phyloP scores from a whole-genome alignment of 2,888 invertebrate genomes.

The Nebria brevicollis region DNA sequence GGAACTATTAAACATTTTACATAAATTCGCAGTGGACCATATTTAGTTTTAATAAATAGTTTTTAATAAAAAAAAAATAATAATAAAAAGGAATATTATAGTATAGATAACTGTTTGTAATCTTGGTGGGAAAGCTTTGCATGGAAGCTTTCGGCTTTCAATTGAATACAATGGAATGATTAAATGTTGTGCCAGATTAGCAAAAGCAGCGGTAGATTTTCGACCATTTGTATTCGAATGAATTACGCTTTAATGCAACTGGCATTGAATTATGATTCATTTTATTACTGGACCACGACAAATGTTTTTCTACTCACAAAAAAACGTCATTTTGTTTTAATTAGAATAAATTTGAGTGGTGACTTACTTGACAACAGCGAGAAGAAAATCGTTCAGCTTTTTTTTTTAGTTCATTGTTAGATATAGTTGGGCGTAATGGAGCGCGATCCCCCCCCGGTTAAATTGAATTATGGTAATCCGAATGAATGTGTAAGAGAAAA shows the following conservation, averaged over 20 bases:
- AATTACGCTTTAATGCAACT: background rate
- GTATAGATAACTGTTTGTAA: background rate
- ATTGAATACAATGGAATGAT: background rate
- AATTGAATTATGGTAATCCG: no score
- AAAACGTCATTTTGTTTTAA: background rate
- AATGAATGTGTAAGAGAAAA: no score
- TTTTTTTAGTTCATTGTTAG: slow-evolving; percentile 76
- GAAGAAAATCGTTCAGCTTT: slow-evolving; percentile 78
- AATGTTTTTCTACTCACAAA: background rate
- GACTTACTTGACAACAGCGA: slow-evolving; percentile 83
- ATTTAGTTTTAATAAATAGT: no score
- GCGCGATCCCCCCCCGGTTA: slow-evolving; percentile 72
- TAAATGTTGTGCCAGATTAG: background rate
- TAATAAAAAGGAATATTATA: background rate
- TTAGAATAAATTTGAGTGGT: background rate
- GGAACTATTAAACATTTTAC: no score
- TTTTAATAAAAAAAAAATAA: background rate
- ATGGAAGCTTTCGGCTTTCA: background rate
- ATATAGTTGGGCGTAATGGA: slow-evolving; percentile 77
- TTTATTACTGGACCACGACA: no score
- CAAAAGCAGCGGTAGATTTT: background rate
- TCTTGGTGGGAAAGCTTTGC: slow-evolving; percentile 8
- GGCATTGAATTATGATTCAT: no score
- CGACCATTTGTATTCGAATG: background rate
- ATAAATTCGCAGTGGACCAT: no score